Base-by-base conservation (phyloP, 1,140 invertebrate species). In the Bradynema listronoti region DNA sequence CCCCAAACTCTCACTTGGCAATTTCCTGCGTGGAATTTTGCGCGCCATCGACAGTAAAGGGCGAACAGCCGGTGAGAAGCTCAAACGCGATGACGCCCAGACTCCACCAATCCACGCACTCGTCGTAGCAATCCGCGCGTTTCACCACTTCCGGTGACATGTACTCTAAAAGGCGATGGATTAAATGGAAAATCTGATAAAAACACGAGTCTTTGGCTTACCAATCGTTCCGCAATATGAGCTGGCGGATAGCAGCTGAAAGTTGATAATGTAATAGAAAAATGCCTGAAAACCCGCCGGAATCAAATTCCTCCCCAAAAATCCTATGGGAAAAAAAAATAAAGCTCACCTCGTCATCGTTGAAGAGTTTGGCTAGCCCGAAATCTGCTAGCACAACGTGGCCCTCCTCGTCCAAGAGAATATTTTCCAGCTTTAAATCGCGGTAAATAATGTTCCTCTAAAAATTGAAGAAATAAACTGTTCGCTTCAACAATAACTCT, bases 161-260 rank as follows among this genome's bases (percentile, higher is more conserved):
- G 75, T 91, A 91, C 30, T 63, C 50, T 43, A 36, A n/a, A 50
- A 9, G n/a, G n/a, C n/a, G n/a, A n/a, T n/a, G n/a, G n/a, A n/a
- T n/a, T n/a, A n/a, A n/a, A n/a, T n/a, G n/a, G n/a, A n/a, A n/a
- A n/a, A n/a, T n/a, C n/a, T n/a, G n/a, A n/a, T n/a, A n/a, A n/a
- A n/a, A n/a, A n/a, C n/a, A n/a, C n/a, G 1, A 32, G 27, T 24
- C 27, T 7, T 16, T 47, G 4, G 19, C 19, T 41, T 81, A 82
- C 77, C 92, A 62, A 96, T 89, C 43, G 92, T 97, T 22, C 93
- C 93, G 80, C 93, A 97, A 81, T 95, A 97, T 19, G 91, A 94
- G 81, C 91, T 93, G 0, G 93, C 88, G 68, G 90, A n/a, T n/a
- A n/a, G n/a, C n/a, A n/a, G n/a, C n/a, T n/a, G n/a, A n/a, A n/a